Base-by-base conservation (phyloP, 2,888 invertebrate species). In the Heliconius erato region DNA sequence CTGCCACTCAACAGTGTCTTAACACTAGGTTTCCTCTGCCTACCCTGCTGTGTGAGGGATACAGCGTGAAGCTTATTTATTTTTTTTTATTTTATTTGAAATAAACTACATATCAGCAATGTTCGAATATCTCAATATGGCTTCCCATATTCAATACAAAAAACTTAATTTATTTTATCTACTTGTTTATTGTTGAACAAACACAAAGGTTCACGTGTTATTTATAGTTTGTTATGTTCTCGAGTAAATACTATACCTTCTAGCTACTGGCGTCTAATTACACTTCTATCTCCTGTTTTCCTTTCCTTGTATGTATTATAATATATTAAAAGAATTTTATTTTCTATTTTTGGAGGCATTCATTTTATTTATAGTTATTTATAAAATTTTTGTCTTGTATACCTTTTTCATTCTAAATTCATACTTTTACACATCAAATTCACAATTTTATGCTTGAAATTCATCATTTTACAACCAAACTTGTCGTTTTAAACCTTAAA, bases 191-290 rank as follows among this genome's bases (percentile, higher is more conserved):
- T 71, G 71, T 26, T 26, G 6, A 63, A 7, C 5, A 59, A 76
- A 59, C 7, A 59, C 7, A n/a, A 59, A 35, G 14, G 16, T 35
- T n/a, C 74, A 59, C 59, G 59, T 59, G 59, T 26, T 76, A 76
- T 35, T 76, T 76, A 63, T 32, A 32, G 2, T 32, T 63, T 19
- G 26, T 63, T 35, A 59, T 35, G n/a, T 76, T n/a, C 32, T n/a
- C 63, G 19, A 40, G 63, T 40, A 59, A 12, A 40, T 76, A 16
- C n/a, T 63, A 19, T 12, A 32, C n/a, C 14, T 26, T 26, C 40
- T 59, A 76, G 59, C 76, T 35, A 59, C 35, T n/a, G 63, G 63
- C 40, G 35, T 76, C 76, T 76, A 63, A 26, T 76, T 76, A 76
- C 63, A 63, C 63, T 40, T 32, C 35, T 76, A 35, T 35, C 59